These are phyloP conservation scores for Urocitellus parryii DNA, from an alignment of 2,113 vertebrate species.

Conservation along the genomic window DNA sequence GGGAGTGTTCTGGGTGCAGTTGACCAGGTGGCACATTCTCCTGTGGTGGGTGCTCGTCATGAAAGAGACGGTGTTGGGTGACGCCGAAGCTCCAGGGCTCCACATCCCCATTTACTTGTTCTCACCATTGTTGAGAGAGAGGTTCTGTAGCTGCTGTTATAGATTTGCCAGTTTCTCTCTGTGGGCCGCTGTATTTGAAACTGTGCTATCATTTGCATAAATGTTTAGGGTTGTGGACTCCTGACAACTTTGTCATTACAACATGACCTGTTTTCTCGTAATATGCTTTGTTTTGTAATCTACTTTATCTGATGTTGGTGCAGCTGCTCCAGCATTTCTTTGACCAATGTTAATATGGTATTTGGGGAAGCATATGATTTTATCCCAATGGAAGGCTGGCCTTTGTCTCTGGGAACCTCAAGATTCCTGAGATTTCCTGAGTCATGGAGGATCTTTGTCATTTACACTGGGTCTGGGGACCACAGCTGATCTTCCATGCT, in stretches of 20 bases:
- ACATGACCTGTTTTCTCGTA: background rate
- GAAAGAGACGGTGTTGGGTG: background rate
- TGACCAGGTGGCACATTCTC: background rate
- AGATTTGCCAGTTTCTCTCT: background rate
- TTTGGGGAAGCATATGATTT: background rate
- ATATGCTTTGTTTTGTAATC: background rate
- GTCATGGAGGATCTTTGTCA: no score
- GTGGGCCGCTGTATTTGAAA: background rate
- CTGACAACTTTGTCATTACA: background rate
- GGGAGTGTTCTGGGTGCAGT: background rate
- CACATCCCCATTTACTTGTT: background rate
- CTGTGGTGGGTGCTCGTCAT: background rate
- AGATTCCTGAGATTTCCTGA: background rate
- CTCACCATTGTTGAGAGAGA: background rate
- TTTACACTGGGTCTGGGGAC: background rate
- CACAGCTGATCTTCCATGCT: background rate
- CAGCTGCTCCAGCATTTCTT: background rate
- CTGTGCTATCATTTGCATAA: background rate
- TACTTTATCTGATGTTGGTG: background rate
- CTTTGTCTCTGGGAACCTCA: background rate
- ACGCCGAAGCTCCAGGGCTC: background rate
- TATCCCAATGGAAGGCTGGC: background rate
- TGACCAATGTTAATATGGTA: background rate
- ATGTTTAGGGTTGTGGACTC: background rate
- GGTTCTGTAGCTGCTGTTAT: background rate